Conservation (phyloP, 2,888 invertebrate species). For the Archaeoteleia sp. region DNA sequence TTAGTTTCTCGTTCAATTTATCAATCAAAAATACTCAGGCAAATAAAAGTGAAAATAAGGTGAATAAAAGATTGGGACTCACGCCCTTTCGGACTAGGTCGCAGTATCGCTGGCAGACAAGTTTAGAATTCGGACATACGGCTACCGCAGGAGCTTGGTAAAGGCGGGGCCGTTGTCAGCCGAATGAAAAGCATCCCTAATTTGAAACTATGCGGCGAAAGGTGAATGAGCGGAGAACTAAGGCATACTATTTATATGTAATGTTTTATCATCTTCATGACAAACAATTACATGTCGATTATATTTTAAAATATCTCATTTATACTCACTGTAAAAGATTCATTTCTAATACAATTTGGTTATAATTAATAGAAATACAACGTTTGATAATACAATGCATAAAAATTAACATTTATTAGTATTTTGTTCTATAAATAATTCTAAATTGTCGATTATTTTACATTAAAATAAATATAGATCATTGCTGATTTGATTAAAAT, state of each 20-base stretch:
- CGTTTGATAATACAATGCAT: too few species aligned
- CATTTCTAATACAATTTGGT: too few species aligned
- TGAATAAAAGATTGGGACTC: slow-evolving; percentile 25
- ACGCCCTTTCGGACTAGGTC: slow-evolving; percentile 40
- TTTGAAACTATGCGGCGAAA: slow-evolving; percentile 72
- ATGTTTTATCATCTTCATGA: slow-evolving; percentile 33
- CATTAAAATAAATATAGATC: too few species aligned
- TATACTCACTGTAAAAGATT: too few species aligned
- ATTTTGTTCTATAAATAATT: too few species aligned
- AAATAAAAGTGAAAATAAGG: slow-evolving; percentile 40
- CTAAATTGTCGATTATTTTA: too few species aligned
- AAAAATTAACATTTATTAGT: too few species aligned
- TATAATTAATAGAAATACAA: too few species aligned
- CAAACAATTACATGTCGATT: too few species aligned
- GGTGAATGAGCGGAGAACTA: slow-evolving; percentile 69
- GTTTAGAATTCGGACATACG: slow-evolving; percentile 64
- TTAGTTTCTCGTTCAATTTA: slow-evolving; percentile 7
- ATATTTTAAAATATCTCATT: too few species aligned
- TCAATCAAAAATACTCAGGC: slow-evolving; percentile 33
- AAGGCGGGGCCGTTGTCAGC: slow-evolving; percentile 73
- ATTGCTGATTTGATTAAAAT: too few species aligned
- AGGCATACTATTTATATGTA: slow-evolving; percentile 14
- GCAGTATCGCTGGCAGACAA: slow-evolving; percentile 55
- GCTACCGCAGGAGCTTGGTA: slow-evolving; percentile 70
- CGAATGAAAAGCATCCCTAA: slow-evolving; percentile 74